These are phyloP conservation scores for Pampusana beccarii DNA, from an alignment of 2,113 vertebrate genomes.

Conservation along the genomic window DNA sequence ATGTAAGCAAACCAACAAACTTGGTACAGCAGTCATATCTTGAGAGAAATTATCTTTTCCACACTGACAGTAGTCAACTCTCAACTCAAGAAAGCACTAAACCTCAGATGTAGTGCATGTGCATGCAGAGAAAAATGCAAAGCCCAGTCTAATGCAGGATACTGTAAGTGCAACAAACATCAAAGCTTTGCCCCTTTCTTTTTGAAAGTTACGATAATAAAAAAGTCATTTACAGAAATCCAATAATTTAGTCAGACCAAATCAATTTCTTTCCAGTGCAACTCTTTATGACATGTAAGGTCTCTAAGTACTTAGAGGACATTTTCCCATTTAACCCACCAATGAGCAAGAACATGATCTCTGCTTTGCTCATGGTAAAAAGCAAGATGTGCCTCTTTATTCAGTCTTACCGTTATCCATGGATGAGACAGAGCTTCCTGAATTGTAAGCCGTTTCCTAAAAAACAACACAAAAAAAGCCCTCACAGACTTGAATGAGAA, in stretches of 20 bases:
- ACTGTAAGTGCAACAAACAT: not conserved
- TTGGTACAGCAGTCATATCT: not conserved
- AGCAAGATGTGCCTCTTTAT: not conserved
- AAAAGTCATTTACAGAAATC: not conserved
- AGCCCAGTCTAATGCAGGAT: not conserved
- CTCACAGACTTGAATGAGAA: not conserved
- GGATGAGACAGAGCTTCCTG: slow-evolving; percentile 90
- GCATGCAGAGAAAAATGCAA: slow-evolving; percentile 17
- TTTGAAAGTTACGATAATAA: not conserved
- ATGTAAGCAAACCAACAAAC: not conserved
- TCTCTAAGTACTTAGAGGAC: not conserved
- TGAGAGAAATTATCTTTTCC: not conserved
- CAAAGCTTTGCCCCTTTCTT: not conserved
- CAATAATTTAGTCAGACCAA: not conserved
- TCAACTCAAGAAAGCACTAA: not conserved
- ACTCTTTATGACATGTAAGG: not conserved
- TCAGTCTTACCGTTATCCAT: slow-evolving; percentile 91
- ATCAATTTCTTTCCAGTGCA: not conserved
- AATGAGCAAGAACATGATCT: not conserved
- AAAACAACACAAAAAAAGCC: not conserved
- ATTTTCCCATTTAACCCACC: not conserved
- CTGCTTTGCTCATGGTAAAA: not conserved
- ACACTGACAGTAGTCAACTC: not conserved
- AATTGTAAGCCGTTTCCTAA: slow-evolving; percentile 91
- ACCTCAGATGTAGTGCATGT: not conserved